Conservation (phyloP, 1,140 invertebrate genomes). For the Elymnias hypermnestra region DNA sequence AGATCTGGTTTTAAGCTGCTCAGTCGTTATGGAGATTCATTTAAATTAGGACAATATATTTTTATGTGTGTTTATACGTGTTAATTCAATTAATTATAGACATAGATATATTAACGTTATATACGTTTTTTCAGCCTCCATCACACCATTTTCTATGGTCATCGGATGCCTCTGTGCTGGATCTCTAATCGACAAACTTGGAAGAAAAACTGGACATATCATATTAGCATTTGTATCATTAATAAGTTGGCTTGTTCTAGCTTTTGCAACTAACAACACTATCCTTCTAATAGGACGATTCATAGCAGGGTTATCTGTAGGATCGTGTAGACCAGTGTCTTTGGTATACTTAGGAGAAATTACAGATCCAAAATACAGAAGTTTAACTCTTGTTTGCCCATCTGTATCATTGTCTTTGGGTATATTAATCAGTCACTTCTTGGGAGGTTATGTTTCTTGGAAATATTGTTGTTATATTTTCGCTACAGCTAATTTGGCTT, state of each 20-base stretch:
- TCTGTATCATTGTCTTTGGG: conserved; percentile 61
- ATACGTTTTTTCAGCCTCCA: conserved; percentile 47
- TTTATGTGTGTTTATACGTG: no score
- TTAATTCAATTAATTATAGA: no score
- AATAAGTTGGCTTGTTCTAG: conserved; percentile 77
- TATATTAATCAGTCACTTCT: conserved; percentile 58
- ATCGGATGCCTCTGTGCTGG: conserved; percentile 69
- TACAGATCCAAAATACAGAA: conserved; percentile 61
- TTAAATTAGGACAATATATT: no score
- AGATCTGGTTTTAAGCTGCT: no score
- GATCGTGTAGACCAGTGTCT: conserved; percentile 45
- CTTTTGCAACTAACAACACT: conserved; percentile 47
- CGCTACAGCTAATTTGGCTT: conserved; percentile 19
- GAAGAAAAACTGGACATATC: conserved; percentile 76
- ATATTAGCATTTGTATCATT: conserved; percentile 73
- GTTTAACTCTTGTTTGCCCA: conserved; percentile 60
- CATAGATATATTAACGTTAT: no score
- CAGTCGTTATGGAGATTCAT: no score
- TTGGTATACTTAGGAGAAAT: conserved; percentile 70
- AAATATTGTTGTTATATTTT: conserved; percentile 32
- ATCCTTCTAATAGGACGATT: conserved; percentile 77
- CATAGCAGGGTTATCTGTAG: conserved; percentile 74
- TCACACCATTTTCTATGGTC: conserved; percentile 66
- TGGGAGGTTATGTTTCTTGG: conserved; percentile 75
- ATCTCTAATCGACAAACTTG: conserved; percentile 77